Base-by-base conservation (phyloP, 2,113 vertebrate species). In the Vanacampus margaritifer region DNA sequence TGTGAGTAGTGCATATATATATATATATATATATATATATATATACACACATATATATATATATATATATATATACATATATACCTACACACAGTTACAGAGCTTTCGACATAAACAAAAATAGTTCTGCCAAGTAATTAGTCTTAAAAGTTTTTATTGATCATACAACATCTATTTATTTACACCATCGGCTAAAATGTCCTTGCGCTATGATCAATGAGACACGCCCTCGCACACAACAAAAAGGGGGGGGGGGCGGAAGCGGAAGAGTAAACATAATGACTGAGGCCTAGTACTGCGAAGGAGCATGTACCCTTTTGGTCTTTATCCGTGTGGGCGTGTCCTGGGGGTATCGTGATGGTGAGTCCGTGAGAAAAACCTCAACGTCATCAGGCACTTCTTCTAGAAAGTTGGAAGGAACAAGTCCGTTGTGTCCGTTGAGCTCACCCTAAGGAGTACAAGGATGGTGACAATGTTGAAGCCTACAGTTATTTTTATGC, bases 331-430 rank as follows among this genome's bases (percentile, higher is more conserved):
- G 89, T 56, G 57, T 70, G 3, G 95, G 93, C 0, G 91, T 75
- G 50, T 98, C 96, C 9, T 93, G 94, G 67, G 83, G 78, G 12
- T 93, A 93, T 61, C 90, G 93, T 56, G 92, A 86, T 54, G 95
- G 95, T 16, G 89, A 93, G 2, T 98, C 95, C 0, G 96, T 97
- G 3, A 99, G 93, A 84, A 93, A 96, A 76, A 99, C 97, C 82
- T 99, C 96, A 39, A 99, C 96, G 48, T 99, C 97, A 0, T 98
- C 96, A 95, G 97, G 97, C 94, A 99, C 97, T 95, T 98, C 97
- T 95, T 99, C 96, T 48, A 99, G 94, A 89, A 99, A 98, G 91
- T 99, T 99, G 75, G 97, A 99, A 86, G 97, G 97, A 86, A 98
- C 94, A 19, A 98, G 93, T 86, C 97, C 97, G 83, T 94, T 98